A percentile compares a stretch with the other conserved stretches of the same genome.
Evolutionary conservation across 2,113 vertebrate species (phyloP).

Genomic region (Cnemophilus loriae): DNA sequence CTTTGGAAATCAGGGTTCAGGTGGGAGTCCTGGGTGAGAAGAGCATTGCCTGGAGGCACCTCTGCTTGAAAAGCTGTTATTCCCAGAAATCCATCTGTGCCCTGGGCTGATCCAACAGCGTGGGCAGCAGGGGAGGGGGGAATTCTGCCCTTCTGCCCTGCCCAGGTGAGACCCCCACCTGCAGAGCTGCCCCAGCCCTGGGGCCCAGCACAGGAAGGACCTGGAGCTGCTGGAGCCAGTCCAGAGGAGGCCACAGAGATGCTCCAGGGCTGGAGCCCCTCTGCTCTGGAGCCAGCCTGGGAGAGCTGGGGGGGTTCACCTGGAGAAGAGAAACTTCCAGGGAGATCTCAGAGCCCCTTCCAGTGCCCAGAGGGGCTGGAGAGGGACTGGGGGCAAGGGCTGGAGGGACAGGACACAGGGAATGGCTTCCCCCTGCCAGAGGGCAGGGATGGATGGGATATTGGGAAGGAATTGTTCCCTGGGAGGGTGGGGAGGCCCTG

Average conservation of each 20-base stretch:
- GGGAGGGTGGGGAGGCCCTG: background rate
- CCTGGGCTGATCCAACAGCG: fast-evolving
- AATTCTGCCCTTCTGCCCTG: background rate
- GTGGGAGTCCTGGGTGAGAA: background rate
- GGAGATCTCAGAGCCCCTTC: background rate
- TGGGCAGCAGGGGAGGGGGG: background rate
- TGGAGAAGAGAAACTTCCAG: background rate
- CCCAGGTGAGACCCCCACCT: background rate
- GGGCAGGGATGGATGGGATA: background rate
- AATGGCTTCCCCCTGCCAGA: background rate
- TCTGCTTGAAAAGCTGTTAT: background rate
- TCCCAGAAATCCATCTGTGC: background rate
- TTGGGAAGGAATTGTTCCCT: background rate
- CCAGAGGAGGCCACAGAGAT: fast-evolving
- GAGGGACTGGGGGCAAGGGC: background rate
- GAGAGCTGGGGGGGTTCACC: background rate
- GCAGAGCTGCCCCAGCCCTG: background rate
- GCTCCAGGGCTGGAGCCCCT: background rate
- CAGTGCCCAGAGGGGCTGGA: background rate
- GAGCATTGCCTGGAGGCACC: background rate
- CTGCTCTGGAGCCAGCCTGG: background rate
- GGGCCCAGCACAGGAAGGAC: background rate
- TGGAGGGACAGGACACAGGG: background rate
- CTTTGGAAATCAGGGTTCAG: background rate
- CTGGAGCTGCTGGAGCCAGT: background rate